Conservation (phyloP, 2,113 vertebrate species). For the Apus apus region DNA sequence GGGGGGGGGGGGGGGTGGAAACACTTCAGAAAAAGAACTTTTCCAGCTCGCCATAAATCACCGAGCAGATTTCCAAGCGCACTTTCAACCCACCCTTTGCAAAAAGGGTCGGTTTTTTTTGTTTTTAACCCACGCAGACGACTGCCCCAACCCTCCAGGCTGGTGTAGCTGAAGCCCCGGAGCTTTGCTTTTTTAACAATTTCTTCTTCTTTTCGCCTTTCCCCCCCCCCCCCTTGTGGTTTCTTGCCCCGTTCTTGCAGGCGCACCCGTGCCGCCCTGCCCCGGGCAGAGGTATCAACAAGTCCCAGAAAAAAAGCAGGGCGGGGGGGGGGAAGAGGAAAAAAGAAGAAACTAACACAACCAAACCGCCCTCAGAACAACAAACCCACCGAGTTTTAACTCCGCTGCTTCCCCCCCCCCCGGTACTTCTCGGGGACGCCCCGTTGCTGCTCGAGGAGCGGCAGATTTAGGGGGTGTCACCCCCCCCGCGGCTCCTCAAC, state of each 20-base stretch:
- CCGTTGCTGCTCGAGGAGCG: fast-evolving
- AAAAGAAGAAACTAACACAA: too few species aligned
- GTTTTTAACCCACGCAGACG: too few species aligned
- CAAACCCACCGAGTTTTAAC: fast-evolving
- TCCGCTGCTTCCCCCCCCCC: background rate
- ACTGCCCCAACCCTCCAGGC: fast-evolving
- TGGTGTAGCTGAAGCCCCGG: fast-evolving
- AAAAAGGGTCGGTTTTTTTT: too few species aligned
- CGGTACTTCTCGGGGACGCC: too few species aligned
- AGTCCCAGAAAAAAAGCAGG: fast-evolving
- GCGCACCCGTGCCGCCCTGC: background rate
- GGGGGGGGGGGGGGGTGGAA: too few species aligned
- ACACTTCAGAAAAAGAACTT: background rate
- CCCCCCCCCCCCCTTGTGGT: too few species aligned
- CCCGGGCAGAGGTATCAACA: fast-evolving
- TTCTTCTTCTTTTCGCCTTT: too few species aligned
- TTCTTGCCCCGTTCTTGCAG: too few species aligned
- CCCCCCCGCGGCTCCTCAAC: too few species aligned
- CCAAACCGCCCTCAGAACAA: background rate
- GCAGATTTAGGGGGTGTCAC: background rate
- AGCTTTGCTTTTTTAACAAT: background rate
- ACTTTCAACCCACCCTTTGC: fast-evolving
- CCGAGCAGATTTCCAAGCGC: fast-evolving
- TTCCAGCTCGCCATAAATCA: fast-evolving
- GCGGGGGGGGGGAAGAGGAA: too few species aligned